Evolutionary conservation across 2,113 vertebrate genomes (phyloP).

Genomic region (Leiothrix lutea): DNA sequence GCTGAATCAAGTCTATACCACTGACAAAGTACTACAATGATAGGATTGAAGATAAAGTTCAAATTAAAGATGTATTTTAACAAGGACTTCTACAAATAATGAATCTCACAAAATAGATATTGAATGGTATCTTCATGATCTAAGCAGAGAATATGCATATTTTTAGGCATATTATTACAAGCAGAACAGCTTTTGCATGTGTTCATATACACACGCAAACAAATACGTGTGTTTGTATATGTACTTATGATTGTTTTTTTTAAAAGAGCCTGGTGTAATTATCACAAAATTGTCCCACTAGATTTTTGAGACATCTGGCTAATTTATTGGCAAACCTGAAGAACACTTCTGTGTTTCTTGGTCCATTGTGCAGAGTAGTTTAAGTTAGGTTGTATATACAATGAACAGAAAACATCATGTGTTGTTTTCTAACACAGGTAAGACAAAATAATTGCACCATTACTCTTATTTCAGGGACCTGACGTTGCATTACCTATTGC

Average conservation of each 20-base stretch:
- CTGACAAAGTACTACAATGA: background rate
- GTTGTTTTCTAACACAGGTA: background rate
- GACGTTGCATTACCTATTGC: too few species aligned
- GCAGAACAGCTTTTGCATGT: background rate
- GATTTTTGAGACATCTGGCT: background rate
- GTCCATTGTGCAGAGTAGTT: background rate
- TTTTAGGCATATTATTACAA: background rate
- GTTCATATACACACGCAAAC: background rate
- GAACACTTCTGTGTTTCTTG: background rate
- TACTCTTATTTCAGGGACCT: too few species aligned
- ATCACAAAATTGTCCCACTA: background rate
- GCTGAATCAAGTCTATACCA: background rate
- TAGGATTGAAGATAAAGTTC: background rate
- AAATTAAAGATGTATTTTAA: background rate
- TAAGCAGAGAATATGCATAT: background rate
- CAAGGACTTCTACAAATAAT: background rate
- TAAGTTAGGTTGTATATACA: background rate
- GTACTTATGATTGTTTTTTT: too few species aligned
- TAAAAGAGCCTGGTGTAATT: background rate
- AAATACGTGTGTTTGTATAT: too few species aligned
- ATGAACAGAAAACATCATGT: background rate
- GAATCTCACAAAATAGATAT: background rate
- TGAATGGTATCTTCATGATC: background rate
- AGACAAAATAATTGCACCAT: too few species aligned
- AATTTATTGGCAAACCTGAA: background rate